Evolutionary conservation across 2,797 vertebrate species (phyloP).

Genomic region (Eleutherodactylus coqui): DNA sequence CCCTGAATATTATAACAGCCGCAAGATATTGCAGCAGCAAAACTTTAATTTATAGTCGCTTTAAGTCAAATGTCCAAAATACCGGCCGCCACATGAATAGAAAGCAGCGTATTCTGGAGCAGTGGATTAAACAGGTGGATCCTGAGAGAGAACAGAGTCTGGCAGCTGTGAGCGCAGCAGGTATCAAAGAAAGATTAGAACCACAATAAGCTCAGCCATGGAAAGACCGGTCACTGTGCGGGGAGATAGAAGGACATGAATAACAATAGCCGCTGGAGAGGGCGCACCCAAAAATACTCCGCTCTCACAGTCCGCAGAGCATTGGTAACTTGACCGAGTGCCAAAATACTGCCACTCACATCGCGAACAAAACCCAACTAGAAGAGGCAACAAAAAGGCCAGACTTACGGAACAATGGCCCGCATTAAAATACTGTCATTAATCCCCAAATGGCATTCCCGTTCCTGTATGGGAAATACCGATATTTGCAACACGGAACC

Average conservation of each 20-base stretch:
- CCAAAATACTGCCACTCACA: constrained; percentile 28
- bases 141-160: constrained; percentile 61
- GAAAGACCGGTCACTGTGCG: constrained; percentile 52
- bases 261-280: constrained; percentile 40
- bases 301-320: not conserved
- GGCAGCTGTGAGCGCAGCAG: constrained; percentile 61
- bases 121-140: constrained; percentile 62
- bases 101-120: constrained; percentile 41
- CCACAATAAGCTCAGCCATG: constrained; percentile 53
- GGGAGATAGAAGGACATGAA: constrained; percentile 53
- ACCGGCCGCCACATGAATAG: constrained; percentile 42
- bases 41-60: constrained; percentile 39
- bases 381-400: not conserved
- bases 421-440: not conserved
- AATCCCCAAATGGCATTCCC: not conserved
- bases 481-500: not conserved
- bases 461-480: not conserved
- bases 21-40: constrained; percentile 33
- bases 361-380: constrained; percentile 21
- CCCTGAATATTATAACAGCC: not conserved
- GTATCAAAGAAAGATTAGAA: constrained; percentile 61
- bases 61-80: constrained; percentile 53
- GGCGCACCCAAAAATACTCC: constrained; percentile 31
- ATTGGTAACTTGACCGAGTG: not conserved
- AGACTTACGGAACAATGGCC: not conserved